phyloP scores from a whole-genome alignment of 2,113 vertebrate genomes.

The Prionailurus bengalensis region DNA sequence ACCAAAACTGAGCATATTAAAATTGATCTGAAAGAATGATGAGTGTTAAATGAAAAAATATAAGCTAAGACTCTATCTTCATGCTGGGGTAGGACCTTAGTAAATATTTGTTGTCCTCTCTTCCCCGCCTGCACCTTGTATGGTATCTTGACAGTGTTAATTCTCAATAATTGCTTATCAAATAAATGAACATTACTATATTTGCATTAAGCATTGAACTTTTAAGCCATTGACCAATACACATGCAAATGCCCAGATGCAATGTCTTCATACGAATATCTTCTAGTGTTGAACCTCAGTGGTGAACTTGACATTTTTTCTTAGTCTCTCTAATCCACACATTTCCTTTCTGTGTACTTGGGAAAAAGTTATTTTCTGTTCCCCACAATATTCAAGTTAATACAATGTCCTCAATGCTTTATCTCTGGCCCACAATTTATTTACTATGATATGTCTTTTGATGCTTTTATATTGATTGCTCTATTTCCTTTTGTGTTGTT shows the following conservation, averaged over 20 bases:
- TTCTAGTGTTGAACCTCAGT: neutral
- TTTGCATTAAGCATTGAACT: neutral
- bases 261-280: neutral
- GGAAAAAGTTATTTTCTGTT: neutral
- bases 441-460: neutral
- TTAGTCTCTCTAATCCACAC: neutral
- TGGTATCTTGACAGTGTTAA: neutral
- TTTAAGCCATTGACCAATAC: neutral
- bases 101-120: neutral
- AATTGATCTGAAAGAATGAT: neutral
- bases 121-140: neutral
- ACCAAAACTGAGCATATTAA: neutral
- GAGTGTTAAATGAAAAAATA: neutral
- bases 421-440: neutral
- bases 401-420: neutral
- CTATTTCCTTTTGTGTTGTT: conserved; percentile 9
- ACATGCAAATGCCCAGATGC: neutral
- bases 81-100: neutral
- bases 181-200: conserved; percentile 24
- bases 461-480: neutral
- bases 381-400: neutral
- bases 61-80: neutral
- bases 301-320: conserved; percentile 18
- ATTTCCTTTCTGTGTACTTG: neutral
- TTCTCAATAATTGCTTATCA: neutral